phyloP scores from a whole-genome alignment of 2,888 invertebrate species.

The Priocnemis perturbator region DNA sequence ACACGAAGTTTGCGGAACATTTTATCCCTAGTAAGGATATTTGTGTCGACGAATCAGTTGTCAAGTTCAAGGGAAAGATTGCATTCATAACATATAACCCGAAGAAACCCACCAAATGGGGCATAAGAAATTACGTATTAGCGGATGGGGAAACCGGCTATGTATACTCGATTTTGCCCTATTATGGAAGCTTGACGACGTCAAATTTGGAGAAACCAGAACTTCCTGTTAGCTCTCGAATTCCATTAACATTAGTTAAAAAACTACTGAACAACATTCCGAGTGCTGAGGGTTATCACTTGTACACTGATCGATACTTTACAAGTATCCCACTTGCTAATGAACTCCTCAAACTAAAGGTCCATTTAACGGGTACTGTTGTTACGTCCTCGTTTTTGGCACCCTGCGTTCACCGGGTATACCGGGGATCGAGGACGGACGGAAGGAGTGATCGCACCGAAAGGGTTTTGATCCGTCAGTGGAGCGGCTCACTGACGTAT shows the following conservation, averaged over 20 bases:
- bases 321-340: conserved; percentile 30
- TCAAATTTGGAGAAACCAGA: conserved; percentile 33
- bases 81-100: conserved; percentile 40
- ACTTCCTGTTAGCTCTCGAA: conserved; percentile 38
- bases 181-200: conserved; percentile 46
- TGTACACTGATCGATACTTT: conserved; percentile 46
- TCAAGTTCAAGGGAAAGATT: conserved; percentile 38
- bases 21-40: conserved; percentile 28
- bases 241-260: conserved; percentile 31
- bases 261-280: conserved; percentile 11
- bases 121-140: conserved; percentile 27
- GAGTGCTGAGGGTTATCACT: conserved; percentile 39
- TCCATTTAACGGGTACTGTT: conserved; percentile 42
- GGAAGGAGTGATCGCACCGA: too few species aligned
- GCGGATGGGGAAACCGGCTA: conserved; percentile 37
- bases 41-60: conserved; percentile 34
- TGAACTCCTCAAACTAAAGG: conserved; percentile 41
- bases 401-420: too few species aligned
- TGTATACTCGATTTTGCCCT: conserved; percentile 43
- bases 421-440: too few species aligned
- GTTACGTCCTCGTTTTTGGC: too few species aligned
- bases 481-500: too few species aligned
- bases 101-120: conserved; percentile 41
- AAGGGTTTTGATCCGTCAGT: too few species aligned
- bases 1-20: conserved; percentile 32